Base-by-base conservation (phyloP, 2,888 invertebrate genomes). In the Podotricha telesiphe region DNA sequence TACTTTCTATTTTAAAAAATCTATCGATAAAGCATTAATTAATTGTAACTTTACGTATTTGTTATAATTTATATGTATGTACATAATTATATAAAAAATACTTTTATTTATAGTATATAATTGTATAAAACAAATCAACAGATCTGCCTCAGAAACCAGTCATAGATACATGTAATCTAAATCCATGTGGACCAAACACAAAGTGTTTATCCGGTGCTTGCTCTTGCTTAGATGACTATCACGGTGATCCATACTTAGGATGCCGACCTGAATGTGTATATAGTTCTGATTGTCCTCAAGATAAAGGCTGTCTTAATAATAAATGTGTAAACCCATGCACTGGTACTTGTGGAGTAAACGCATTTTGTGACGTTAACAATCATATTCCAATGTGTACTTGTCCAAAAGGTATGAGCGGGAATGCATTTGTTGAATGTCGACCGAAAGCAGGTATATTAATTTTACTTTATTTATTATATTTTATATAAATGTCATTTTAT, bases 271-370 rank as follows among this genome's bases (percentile, higher is more conserved):
- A 96, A 91, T 96, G 96, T 81, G 93, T 96, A 2, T 89, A 95
- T 59, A 96, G 94, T 80, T 91, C 94, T 0, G 96, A 96, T 79
- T 96, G 96, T 80, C 85, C 94, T 17, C 84, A 92, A 70, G 94
- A 95, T 74, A 95, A 94, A 79, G 95, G 95, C 50, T 96, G 96
- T 76, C 93, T 94, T 74, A 86, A 93, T 78, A 95, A 95, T 80
- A 96, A 96, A 85, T 96, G 96, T 79, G 79, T 92, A n/a, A 94
- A 96, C 86, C 96, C 96, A 28, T 96, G 96, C 80, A 94, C 94
- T 58, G 95, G 95, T 74, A 95, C 95, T 11, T 96, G 96, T 80
- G 96, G 95, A 6, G 80, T 93, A 69, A 95, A 95, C 80, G 96
- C 96, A 10, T 89, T 94, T 67, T 96, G 96, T 78, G 94, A 95